phyloP scores from a whole-genome alignment of 1,140 invertebrate genomes.

The Dreissena polymorpha region DNA sequence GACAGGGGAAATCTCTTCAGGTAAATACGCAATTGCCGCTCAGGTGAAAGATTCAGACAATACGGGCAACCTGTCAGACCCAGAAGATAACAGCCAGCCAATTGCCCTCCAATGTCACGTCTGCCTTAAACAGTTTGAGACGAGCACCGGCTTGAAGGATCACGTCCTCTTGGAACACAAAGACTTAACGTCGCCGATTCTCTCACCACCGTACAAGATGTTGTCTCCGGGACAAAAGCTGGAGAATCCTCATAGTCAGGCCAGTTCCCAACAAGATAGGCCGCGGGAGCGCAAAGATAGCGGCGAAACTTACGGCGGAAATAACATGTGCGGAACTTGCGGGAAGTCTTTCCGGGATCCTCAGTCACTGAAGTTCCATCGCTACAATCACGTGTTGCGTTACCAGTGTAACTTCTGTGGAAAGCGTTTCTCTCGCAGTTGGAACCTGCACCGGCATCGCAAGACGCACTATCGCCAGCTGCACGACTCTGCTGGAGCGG shows the following conservation, averaged over 20 bases:
- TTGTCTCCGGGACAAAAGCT: slow-evolving; percentile 41
- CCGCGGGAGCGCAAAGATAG: neutral
- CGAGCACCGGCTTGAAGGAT: slow-evolving; percentile 18
- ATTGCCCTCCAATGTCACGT: slow-evolving; percentile 47
- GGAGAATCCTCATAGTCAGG: slow-evolving; percentile 22
- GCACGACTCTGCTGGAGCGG: slow-evolving; percentile 25
- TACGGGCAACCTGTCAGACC: slow-evolving; percentile 13
- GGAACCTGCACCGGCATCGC: slow-evolving; percentile 64
- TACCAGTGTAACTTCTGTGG: slow-evolving; percentile 64
- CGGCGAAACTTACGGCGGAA: slow-evolving; percentile 31
- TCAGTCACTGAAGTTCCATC: slow-evolving; percentile 64
- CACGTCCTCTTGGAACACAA: slow-evolving; percentile 44
- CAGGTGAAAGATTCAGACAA: slow-evolving; percentile 16
- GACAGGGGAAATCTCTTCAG: slow-evolving; percentile 30
- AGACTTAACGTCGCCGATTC: slow-evolving; percentile 23
- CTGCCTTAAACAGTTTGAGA: slow-evolving; percentile 50
- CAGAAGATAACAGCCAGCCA: slow-evolving; percentile 29
- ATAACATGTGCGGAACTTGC: slow-evolving; percentile 61
- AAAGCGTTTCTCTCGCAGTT: slow-evolving; percentile 63
- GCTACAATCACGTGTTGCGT: slow-evolving; percentile 64
- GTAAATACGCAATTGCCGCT: slow-evolving; percentile 14
- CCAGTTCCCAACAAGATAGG: slow-evolving; percentile 21
- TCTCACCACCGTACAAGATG: slow-evolving; percentile 53
- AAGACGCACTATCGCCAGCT: slow-evolving; percentile 60
- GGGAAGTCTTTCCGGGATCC: slow-evolving; percentile 64